These are phyloP conservation scores for Upupa epops DNA, from an alignment of 2,113 vertebrate species.

Conservation along the genomic window DNA sequence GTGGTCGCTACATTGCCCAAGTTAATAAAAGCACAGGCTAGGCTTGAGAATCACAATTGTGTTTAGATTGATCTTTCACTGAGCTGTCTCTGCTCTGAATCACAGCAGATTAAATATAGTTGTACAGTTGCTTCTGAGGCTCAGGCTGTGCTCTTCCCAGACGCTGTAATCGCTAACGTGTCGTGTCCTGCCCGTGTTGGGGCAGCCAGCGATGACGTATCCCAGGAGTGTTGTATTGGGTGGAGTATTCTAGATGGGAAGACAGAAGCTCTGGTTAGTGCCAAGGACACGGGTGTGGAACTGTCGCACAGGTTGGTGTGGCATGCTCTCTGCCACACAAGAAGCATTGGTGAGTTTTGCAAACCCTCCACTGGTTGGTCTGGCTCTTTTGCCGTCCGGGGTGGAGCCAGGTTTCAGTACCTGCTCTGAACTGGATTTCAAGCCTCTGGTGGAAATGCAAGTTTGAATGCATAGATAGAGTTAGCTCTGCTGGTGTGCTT, in stretches of 20 bases:
- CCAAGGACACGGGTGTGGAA: neutral
- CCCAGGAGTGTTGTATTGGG: neutral
- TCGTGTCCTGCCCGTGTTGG: neutral
- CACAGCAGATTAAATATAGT: neutral
- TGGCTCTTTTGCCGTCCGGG: neutral
- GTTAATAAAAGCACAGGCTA: neutral
- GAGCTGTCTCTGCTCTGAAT: neutral
- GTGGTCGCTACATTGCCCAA: neutral
- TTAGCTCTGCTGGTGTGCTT: neutral
- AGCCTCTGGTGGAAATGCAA: neutral
- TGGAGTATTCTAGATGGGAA: neutral
- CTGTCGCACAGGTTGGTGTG: neutral
- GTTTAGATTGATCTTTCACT: conserved; percentile 20
- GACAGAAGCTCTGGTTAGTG: neutral
- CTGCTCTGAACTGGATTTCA: neutral
- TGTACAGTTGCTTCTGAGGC: neutral
- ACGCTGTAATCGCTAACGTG: neutral
- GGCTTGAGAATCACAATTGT: neutral
- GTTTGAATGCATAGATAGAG: no score
- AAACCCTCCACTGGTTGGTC: neutral
- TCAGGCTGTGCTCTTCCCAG: neutral
- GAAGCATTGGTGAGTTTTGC: neutral
- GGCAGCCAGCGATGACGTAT: neutral
- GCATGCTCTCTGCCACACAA: neutral
- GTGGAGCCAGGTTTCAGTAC: neutral